Evolutionary conservation across 2,888 invertebrate genomes (phyloP).

Genomic region (Pollenia amentaria): DNA sequence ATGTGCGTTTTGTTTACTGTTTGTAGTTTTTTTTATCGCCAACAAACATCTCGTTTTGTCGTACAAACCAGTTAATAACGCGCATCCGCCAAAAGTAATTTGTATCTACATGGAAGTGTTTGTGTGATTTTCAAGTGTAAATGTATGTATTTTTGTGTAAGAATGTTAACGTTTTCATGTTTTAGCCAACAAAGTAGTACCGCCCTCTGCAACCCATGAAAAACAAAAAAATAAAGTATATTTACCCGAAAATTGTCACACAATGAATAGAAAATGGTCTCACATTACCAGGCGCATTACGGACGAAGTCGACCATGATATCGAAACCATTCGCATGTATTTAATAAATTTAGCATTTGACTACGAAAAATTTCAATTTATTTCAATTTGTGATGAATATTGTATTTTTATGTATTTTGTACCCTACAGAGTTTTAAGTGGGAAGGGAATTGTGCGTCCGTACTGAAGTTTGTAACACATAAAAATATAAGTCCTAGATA

Average conservation of each 20-base stretch:
- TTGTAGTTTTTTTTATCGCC: constrained; percentile 65
- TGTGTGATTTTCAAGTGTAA: not conserved
- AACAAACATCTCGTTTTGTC: constrained; percentile 81
- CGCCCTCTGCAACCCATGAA: constrained; percentile 29
- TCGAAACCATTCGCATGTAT: constrained; percentile 36
- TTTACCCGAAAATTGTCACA: constrained; percentile 69
- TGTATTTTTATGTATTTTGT: not conserved
- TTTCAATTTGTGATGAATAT: constrained; percentile 1
- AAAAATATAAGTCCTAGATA: too few species aligned
- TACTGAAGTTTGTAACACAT: too few species aligned
- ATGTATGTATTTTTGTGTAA: not conserved
- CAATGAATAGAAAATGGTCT: constrained; percentile 76
- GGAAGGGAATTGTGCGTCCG: too few species aligned
- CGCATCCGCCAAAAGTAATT: constrained; percentile 81
- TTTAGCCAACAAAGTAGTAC: constrained; percentile 48
- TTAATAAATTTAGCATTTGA: constrained; percentile 40
- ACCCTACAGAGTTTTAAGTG: too few species aligned
- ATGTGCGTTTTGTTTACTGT: constrained; percentile 62
- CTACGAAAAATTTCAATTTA: constrained; percentile 28
- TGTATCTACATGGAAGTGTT: constrained; percentile 49
- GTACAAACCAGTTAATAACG: constrained; percentile 83
- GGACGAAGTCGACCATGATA: constrained; percentile 74
- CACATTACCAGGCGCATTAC: constrained; percentile 82
- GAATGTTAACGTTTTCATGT: not conserved
- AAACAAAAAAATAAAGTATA: constrained; percentile 20